These are phyloP conservation scores for Pachydiplax longipennis DNA, from an alignment of 2,888 invertebrate genomes.

Conservation along the genomic window DNA sequence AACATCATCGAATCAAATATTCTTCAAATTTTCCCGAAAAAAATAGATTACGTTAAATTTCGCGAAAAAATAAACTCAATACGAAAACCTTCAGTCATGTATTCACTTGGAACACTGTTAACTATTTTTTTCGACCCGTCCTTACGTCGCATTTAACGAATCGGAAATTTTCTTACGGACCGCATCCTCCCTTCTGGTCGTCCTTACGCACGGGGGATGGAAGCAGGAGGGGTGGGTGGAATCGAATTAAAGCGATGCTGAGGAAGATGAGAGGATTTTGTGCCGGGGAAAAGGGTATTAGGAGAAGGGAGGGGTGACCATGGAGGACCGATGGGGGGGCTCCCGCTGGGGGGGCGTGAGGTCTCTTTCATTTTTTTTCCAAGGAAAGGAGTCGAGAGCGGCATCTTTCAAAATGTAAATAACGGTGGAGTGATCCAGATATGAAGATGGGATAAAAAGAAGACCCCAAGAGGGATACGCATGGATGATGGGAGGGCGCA, in stretches of 20 bases:
- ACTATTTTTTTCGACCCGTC: no score
- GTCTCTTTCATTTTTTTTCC: neutral
- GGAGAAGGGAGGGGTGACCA: neutral
- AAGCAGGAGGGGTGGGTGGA: neutral
- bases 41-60: no score
- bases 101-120: no score
- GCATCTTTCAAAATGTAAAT: neutral
- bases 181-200: no score
- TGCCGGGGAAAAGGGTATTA: neutral
- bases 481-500: neutral
- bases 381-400: neutral
- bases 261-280: neutral
- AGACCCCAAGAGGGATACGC: neutral
- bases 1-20: no score
- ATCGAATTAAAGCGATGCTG: neutral
- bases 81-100: no score
- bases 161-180: no score
- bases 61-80: no score
- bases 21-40: no score
- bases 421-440: neutral
- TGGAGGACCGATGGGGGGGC: neutral
- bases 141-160: no score
- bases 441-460: neutral
- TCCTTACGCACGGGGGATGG: neutral
- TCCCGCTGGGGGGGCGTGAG: neutral